A percentile compares a stretch with the other conserved stretches of the same genome.
phyloP scores from a whole-genome alignment of 2,797 vertebrate species.

The Staurois parvus region DNA sequence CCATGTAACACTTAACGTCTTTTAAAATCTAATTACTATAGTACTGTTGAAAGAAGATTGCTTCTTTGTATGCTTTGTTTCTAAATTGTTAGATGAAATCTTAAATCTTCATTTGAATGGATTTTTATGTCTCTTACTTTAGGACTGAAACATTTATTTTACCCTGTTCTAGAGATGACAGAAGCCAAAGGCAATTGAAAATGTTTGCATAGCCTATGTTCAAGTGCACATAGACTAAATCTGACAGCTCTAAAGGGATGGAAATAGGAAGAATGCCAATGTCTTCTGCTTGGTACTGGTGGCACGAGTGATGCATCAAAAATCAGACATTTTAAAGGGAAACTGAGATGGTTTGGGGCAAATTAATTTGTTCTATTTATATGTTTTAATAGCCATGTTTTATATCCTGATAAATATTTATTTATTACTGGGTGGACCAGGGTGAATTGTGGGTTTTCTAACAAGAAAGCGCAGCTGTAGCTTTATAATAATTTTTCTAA shows the following conservation, averaged over 20 bases:
- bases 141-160: constrained; percentile 1
- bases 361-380: not conserved
- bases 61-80: not conserved
- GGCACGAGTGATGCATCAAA: not conserved
- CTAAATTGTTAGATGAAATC: not conserved
- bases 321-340: too few species aligned
- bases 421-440: too few species aligned
- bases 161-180: constrained; percentile 3
- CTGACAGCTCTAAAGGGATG: constrained; percentile 7
- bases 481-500: too few species aligned
- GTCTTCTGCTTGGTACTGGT: not conserved
- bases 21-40: too few species aligned
- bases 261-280: not conserved
- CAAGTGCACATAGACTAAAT: constrained; percentile 27
- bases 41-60: too few species aligned
- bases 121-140: not conserved
- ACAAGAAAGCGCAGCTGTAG: too few species aligned
- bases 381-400: too few species aligned
- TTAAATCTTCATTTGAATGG: not conserved
- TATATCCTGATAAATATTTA: too few species aligned
- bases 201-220: constrained; percentile 9
- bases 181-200: not conserved
- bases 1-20: too few species aligned
- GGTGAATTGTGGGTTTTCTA: too few species aligned
- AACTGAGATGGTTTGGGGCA: not conserved